Conservation (phyloP, 1,140 invertebrate species). For the Pachypeltis micranthus region DNA sequence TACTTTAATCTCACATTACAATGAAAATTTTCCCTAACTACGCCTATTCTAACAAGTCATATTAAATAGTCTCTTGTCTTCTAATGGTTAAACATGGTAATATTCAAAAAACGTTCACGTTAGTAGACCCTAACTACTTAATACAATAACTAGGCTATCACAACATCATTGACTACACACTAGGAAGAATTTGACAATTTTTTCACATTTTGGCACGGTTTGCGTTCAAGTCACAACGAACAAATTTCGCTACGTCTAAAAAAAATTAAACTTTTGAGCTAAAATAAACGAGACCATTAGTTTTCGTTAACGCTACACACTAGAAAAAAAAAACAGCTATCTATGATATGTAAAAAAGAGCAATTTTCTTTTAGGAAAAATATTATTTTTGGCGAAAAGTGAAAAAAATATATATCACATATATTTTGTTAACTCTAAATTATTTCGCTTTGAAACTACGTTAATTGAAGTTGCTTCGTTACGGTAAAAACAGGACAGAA, state of each 20-base stretch:
- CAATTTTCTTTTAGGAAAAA: slow-evolving; percentile 8
- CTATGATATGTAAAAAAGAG: slow-evolving; percentile 8
- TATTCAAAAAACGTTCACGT: too few relatives aligned
- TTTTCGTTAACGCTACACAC: background rate
- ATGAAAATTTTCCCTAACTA: too few relatives aligned
- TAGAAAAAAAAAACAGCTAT: background rate
- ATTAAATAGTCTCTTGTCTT: too few relatives aligned
- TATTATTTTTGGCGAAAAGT: slow-evolving; percentile 1
- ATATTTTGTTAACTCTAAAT: slow-evolving; percentile 8
- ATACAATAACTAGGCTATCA: too few relatives aligned
- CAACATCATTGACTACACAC: slow-evolving; percentile 14
- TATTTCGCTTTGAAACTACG: background rate
- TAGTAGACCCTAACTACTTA: too few relatives aligned
- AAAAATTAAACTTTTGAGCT: slow-evolving; percentile 4
- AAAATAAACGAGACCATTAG: background rate
- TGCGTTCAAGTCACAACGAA: background rate
- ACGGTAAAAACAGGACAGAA: background rate
- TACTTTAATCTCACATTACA: too few relatives aligned
- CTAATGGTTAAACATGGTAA: too few relatives aligned
- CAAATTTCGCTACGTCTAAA: background rate
- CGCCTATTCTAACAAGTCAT: too few relatives aligned
- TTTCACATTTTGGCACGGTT: slow-evolving; percentile 9
- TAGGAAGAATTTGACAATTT: slow-evolving; percentile 11
- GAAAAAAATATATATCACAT: slow-evolving; percentile 10
- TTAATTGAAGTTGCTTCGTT: too few relatives aligned